Evolutionary conservation across 2,888 invertebrate species (phyloP), one percentile per base, ranked within the genome.

Genomic region (Chymomyza caudatula): DNA sequence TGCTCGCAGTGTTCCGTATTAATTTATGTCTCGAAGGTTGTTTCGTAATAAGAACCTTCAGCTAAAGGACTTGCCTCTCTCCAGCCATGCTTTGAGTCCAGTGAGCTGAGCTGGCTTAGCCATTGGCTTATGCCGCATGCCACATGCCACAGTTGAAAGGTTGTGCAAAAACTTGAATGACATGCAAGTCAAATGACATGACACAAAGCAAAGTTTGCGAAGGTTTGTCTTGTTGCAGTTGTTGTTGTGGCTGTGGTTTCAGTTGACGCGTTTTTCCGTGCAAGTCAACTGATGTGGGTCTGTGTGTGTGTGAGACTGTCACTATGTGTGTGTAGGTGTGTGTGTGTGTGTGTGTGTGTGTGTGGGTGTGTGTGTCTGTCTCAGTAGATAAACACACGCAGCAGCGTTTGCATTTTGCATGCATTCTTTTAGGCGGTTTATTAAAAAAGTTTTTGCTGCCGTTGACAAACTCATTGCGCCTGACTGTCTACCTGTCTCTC

Each of bases 381-480:
- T 37, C 11, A 11, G 5, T 4, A 37, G 4, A 37, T 4, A 37
- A 4, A 37, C 29, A 37, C 29, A 4, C 29, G 5, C 29, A 37
- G 29, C 8, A 37, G 29, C 29, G 29, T 37, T 37, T 37, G 29
- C 29, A 37, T 37, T 25, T 22, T 15, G 52, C 69, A 62, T 67
- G 71, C 74, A 59, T 65, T 65, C 63, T 56, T 60, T 55, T 67
- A 63, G 66, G 69, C 78, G 66, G 75, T 85, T 82, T 84, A 84
- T 84, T 84, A 86, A 85, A 83, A 85, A 85, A 85, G 80, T 86
- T 87, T 79, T 79, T 80, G 60, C 70, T 71, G 55, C 62, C 81
- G 81, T 83, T 84, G 84, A 86, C 85, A 85, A 74, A 77, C 85
- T 82, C 76, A 83, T 77, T 67, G 69, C 61, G 29, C 55, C n/a